Evolutionary conservation across 2,113 vertebrate species (phyloP).

Genomic region (Tursiops truncatus): DNA sequence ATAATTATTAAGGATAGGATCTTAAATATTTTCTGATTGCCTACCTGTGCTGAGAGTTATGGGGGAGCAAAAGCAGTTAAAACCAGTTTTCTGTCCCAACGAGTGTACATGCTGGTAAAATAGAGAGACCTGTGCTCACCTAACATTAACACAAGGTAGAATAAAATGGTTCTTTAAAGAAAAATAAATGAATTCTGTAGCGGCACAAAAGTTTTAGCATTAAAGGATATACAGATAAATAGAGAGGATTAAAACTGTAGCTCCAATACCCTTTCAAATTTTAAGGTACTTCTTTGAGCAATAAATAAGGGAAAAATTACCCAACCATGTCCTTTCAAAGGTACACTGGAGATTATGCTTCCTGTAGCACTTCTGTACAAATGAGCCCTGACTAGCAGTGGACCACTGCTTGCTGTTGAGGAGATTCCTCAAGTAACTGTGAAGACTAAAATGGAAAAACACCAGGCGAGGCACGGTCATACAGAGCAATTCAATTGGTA

Average conservation of each 20-base stretch:
- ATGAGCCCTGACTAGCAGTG: background rate
- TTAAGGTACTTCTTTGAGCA: background rate
- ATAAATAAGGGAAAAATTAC: background rate
- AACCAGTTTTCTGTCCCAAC: background rate
- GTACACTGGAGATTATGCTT: background rate
- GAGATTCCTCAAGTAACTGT: background rate
- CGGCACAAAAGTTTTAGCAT: background rate
- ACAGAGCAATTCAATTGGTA: background rate
- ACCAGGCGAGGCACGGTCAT: background rate
- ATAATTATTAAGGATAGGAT: background rate
- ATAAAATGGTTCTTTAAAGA: background rate
- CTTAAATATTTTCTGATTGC: slow-evolving; percentile 36
- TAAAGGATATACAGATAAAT: background rate
- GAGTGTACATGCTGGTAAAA: background rate
- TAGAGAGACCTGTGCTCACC: background rate
- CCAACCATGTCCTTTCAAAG: background rate
- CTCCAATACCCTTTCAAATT: background rate
- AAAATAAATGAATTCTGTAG: background rate
- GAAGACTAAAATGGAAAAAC: background rate
- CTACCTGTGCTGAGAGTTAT: background rate
- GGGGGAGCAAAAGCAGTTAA: background rate
- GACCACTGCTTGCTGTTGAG: background rate
- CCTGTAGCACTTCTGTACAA: background rate
- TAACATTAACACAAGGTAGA: background rate
- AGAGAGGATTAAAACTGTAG: background rate